Evolutionary conservation across 2,797 vertebrate genomes (phyloP).

Genomic region (Momotus momota): DNA sequence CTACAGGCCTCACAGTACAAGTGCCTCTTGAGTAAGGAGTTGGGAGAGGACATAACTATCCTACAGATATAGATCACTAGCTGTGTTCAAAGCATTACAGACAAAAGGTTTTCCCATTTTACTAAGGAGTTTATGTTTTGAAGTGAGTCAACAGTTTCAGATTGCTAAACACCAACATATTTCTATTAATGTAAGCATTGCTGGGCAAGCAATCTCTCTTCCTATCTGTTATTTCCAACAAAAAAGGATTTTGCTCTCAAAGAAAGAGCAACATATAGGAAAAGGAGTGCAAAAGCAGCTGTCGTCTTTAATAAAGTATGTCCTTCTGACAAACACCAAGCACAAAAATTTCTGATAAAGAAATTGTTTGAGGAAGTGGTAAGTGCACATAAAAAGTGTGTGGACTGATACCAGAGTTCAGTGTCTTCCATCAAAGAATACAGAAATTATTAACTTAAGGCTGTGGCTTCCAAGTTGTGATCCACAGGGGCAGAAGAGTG

Average conservation of each 20-base stretch:
- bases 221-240: not conserved
- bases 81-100: not conserved
- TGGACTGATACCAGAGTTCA: not conserved
- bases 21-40: not conserved
- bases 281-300: not conserved
- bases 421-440: not conserved
- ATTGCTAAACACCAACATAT: not conserved
- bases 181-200: not conserved
- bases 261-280: not conserved
- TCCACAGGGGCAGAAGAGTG: not conserved
- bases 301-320: not conserved
- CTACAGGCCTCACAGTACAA: not conserved
- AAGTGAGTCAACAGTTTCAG: not conserved
- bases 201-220: not conserved
- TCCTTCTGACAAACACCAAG: not conserved
- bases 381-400: not conserved
- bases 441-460: constrained; percentile 1
- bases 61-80: not conserved
- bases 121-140: not conserved
- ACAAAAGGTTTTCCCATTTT: not conserved
- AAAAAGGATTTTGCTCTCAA: not conserved
- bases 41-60: not conserved
- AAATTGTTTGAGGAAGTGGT: not conserved
- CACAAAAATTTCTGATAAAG: not conserved
- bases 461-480: not conserved